These are phyloP conservation scores for Mimumesa dahlbomi DNA, from an alignment of 2,888 invertebrate species.

Conservation along the genomic window DNA sequence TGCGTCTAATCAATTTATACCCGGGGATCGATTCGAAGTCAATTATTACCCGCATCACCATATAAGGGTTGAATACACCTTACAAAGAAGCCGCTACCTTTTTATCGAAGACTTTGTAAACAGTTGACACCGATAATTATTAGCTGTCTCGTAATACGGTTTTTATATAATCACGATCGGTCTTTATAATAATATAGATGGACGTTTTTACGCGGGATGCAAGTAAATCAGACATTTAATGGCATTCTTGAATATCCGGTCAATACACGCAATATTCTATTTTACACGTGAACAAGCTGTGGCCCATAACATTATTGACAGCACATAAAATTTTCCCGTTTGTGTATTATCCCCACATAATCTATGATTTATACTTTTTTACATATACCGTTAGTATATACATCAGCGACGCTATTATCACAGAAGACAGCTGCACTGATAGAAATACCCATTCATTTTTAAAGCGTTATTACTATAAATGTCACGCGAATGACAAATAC, in stretches of 20 bases:
- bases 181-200: no score
- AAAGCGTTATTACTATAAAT: slow-evolving; percentile 32
- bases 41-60: background rate
- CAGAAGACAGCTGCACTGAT: slow-evolving; percentile 20
- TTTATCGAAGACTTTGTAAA: background rate
- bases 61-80: background rate
- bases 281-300: background rate
- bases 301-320: no score
- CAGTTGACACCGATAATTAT: background rate
- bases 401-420: slow-evolving; percentile 8
- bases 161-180: no score
- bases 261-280: background rate
- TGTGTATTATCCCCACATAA: background rate
- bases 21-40: background rate
- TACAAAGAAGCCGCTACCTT: background rate
- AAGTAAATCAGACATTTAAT: background rate
- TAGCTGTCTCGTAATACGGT: no score
- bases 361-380: slow-evolving; percentile 23
- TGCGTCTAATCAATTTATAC: slow-evolving; percentile 12
- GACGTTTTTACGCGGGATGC: no score
- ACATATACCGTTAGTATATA: slow-evolving; percentile 1
- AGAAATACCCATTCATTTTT: slow-evolving; percentile 18
- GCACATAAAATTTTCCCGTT: background rate
- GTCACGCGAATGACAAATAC: slow-evolving; percentile 17
- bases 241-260: background rate